Evolutionary conservation across 2,113 vertebrate genomes (phyloP), one percentile per base, ranked within the genome.

Genomic region (Miniopterus natalensis): DNA sequence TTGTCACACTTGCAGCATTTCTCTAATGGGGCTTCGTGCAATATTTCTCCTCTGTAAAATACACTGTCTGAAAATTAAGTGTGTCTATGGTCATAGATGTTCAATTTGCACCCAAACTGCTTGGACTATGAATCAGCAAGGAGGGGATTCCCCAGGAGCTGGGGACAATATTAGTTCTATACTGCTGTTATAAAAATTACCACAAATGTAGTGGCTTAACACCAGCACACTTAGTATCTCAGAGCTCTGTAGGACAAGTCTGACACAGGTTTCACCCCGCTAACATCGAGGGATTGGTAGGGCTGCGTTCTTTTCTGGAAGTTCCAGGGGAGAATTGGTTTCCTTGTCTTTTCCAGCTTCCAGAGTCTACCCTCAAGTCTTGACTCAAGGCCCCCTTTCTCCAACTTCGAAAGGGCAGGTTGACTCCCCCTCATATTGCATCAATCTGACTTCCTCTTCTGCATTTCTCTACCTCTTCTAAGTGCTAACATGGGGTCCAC

Each of bases 311-410:
- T 27, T 57, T 92, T 59, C n/a, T 40, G 23, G 20, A 66, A 71
- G 1, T 1, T 45, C 13, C 31, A 42, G 7, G 13, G 42, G 23
- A 53, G 0, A 59, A 42, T 40, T 51, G 8, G 4, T 40, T 74
- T 47, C 59, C 0, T 61, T 85, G 61, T 20, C 3, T 63, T 53
- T 18, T 63, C 29, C 12, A n/a, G n/a, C 10, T 71, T 47, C 23
- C 18, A 4, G 45, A 66, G 15, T 11, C 8, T 25, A 8, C 61
- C 27, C 1, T 49, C n/a, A 21, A 21, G 8, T 1, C 0, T 10
- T 36, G 29, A 25, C 3, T 90, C 18, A 23, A 23, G 4, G 20
- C 5, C 1, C 21, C 21, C 40, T 86, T 74, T 29, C 13, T 73
- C 21, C 20, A 29, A 3, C 23, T 17, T 73, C 13, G 5, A 59